Percentiles rank a stretch among this genome's conserved stretches.
Conservation (phyloP, 2,797 vertebrate genomes). For the Pseudopleuronectes americanus region DNA sequence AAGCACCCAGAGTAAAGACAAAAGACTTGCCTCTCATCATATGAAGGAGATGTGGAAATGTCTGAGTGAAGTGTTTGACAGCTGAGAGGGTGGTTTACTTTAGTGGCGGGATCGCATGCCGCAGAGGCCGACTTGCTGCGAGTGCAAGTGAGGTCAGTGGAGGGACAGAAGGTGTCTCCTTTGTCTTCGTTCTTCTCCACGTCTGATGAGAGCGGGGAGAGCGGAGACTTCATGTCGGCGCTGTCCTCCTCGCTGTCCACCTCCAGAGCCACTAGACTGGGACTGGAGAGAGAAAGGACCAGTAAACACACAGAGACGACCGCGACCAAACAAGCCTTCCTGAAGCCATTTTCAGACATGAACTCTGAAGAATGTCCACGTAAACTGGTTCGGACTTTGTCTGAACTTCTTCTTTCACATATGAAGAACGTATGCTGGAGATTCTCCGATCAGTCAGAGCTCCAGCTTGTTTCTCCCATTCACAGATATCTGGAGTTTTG, state of each 20-base stretch:
- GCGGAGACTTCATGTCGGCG: conserved; percentile 58
- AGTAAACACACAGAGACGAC: background rate
- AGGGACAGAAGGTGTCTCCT: conserved; percentile 65
- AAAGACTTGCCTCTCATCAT: background rate
- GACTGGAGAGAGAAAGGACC: conserved; percentile 67
- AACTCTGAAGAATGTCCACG: too few species aligned
- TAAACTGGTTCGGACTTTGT: too few species aligned
- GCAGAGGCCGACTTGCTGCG: conserved; percentile 84
- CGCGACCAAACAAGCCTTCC: too few species aligned
- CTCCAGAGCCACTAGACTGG: conserved; percentile 92
- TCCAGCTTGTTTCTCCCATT: too few species aligned
- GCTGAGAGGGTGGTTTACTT: conserved; percentile 75
- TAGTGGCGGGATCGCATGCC: conserved; percentile 71
- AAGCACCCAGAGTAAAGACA: background rate
- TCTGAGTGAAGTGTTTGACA: background rate
- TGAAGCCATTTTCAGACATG: too few species aligned
- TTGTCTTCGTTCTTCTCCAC: conserved; percentile 76
- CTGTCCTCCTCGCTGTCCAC: conserved; percentile 87
- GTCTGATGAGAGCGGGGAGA: conserved; percentile 61
- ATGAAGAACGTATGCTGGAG: too few species aligned
- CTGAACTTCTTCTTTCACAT: background rate
- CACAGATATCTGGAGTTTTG: too few species aligned
- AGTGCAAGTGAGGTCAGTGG: conserved; percentile 75
- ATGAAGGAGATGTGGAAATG: background rate
- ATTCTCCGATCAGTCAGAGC: too few species aligned